Evolutionary conservation across 2,888 invertebrate genomes (phyloP), one percentile per base, ranked within the genome.

Genomic region (Leptarthrus brevirostris): DNA sequence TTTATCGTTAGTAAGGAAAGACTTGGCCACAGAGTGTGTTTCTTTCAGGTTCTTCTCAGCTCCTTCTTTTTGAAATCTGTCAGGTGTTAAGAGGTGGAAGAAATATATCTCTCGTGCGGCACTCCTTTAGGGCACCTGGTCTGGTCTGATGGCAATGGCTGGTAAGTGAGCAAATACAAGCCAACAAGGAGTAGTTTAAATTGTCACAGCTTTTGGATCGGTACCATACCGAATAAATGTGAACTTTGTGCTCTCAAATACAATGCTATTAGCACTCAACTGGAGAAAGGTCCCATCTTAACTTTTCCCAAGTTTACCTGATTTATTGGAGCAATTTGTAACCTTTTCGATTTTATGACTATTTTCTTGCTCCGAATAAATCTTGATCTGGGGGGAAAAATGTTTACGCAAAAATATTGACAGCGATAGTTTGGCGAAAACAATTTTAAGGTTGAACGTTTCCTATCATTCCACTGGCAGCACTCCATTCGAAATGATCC

Each of bases 251-350:
- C 40, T 20, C 18, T 26, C 64, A 47, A 44, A 64, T 44, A 26
- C 64, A 64, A 64, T 16, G 16, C 64, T 22, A 64, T 64, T 64
- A 64, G 64, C 47, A 4, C 2, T 16, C 10, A 18, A 34, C 26
- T 54, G 6, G 24, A 20, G 64, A 8, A 22, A 44, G 16, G 44
- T 66, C 40, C 34, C 20, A 20, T 40, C 40, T 22, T 20, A 49
- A 30, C 18, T 69, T 44, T 34, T 18, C 34, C 34, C n/a, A 52
- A 69, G 18, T 69, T 26, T 52, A 69, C 3, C 52, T 69, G 69
- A 69, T 69, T 52, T 69, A 69, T 69, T n/a, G 49, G 52, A 12
- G 34, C 69, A 69, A 69, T 69, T 69, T 69, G 69, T 69, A 69
- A 69, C 52, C 14, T 6, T 49, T 69, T 52, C 18, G 8, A 14